Base-by-base conservation (phyloP, 1,140 invertebrate genomes). In the Dendroctonus valens region DNA sequence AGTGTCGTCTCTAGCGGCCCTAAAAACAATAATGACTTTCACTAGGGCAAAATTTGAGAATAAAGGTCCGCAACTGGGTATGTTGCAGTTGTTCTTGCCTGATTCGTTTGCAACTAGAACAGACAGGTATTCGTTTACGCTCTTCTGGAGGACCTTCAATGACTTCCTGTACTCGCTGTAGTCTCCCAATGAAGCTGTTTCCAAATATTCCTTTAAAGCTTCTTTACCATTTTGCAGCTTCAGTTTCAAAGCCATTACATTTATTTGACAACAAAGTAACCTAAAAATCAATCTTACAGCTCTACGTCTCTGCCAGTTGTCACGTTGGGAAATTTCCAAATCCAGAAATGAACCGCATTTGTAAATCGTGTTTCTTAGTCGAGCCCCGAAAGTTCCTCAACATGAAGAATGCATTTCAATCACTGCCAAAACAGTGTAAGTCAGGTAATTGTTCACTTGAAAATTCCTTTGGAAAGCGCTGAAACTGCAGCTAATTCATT, bases 81-180 rank as follows among this genome's bases (percentile, higher is more conserved):
- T 26, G 26, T 26, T 26, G 26, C 26, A 3, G 26, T 26, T 26
- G 26, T 26, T 42, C 12, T 51, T 51, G 50, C 58, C 48, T 61
- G 54, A 14, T 44, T 70, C 66, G 5, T 40, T 9, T 15, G 55
- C 49, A 5, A 70, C 69, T 15, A 70, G 59, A 40, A 52, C 46
- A 14, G 70, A 69, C 42, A 71, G 53, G 44, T 51, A 67, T 3
- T 41, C 15, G 50, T 71, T 71, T 6, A 67, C 57, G 53, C 59
- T 57, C 55, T 62, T 66, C 41, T 69, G 67, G 0, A 69, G 37
- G 5, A 11, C 26, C 50, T 64, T 69, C 40, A 71, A 67, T 12
- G 59, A 40, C 38, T 59, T 55, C 52, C 50, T 37, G 39, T 71
- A 71, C 5, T 51, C 14, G 8, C 14, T 44, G 44, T 48, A 67